A percentile compares a stretch with the other conserved stretches of the same genome.
Conservation (phyloP, 1,140 invertebrate genomes). For the Lucilia cuprina region DNA sequence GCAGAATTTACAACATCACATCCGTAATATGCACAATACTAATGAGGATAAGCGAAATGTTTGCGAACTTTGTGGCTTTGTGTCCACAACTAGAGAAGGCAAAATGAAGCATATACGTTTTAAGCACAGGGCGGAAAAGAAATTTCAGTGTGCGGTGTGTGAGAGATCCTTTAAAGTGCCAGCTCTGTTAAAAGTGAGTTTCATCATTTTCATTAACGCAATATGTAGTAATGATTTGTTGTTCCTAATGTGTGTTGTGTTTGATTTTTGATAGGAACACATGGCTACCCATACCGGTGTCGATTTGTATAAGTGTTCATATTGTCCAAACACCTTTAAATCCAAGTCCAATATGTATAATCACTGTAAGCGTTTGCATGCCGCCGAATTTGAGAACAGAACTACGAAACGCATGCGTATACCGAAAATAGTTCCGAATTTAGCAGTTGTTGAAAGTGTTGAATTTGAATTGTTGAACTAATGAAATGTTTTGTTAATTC, state of each 20-base stretch:
- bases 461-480: too few species aligned
- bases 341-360: constrained; percentile 59
- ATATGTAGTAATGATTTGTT: neutral
- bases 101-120: constrained; percentile 53
- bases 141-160: constrained; percentile 51
- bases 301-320: constrained; percentile 54
- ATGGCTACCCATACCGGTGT: constrained; percentile 53
- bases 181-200: constrained; percentile 46
- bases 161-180: constrained; percentile 56
- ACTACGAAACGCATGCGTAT: neutral
- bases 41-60: neutral
- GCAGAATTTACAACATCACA: neutral
- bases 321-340: constrained; percentile 57
- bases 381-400: constrained; percentile 45
- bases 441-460: too few species aligned
- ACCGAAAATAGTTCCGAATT: neutral
- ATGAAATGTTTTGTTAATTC: too few species aligned
- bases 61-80: constrained; percentile 28
- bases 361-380: constrained; percentile 56
- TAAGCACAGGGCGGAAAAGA: constrained; percentile 48
- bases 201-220: neutral
- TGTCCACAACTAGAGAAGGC: constrained; percentile 51
- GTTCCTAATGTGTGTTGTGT: neutral
- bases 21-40: constrained; percentile 17
- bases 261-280: too few species aligned